Base-by-base conservation (phyloP, 1,140 invertebrate species). In the Lycorma delicatula region DNA sequence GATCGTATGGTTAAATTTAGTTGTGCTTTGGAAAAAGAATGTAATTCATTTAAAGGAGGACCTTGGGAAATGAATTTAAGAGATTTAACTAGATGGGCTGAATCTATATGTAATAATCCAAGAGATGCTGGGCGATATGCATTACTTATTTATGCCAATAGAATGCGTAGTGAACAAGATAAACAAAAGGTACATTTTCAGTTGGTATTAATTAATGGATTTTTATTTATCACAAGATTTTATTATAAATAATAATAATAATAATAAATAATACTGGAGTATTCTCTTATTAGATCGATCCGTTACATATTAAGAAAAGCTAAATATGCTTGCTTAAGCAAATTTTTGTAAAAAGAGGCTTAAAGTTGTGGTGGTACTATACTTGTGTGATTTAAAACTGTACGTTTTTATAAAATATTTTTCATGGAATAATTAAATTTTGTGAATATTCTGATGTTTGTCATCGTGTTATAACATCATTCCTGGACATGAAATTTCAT, bases 1-100 rank as follows among this genome's bases (percentile, higher is more conserved):
- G 60, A 72, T 1, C 79, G 78, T 52, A 92, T 98, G 81, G 83
- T 97, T 0, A 66, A 75, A 27, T 96, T 97, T 65, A 96, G 93
- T 64, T 75, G 11, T 11, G 16, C 29, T 41, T 31, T 67, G 7
- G 49, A 52, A 22, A 41, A 53, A 74, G 74, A 72, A 73, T 96
- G 11, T 76, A 44, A 79, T 79, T 26, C 67, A 71, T 25, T 93
- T 86, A 80, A 89, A 68, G 93, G 93, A 5, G 81, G 85, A 1
- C 94, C 94, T 0, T 98, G 91, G 86, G 97, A 99, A 72, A 93
- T 97, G 72, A 99, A 99, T 77, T 74, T 99, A 28, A 78, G 97
- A 65, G 97, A 99, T 71, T 77, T 99, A 54, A 85, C 87, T 34
- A 81, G 96, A 63, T 98, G 94, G 93, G 93, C 89, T 70, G 83